These are phyloP conservation scores for Halcyon leucocephala DNA, from an alignment of 2,797 vertebrate species.

Conservation along the genomic window DNA sequence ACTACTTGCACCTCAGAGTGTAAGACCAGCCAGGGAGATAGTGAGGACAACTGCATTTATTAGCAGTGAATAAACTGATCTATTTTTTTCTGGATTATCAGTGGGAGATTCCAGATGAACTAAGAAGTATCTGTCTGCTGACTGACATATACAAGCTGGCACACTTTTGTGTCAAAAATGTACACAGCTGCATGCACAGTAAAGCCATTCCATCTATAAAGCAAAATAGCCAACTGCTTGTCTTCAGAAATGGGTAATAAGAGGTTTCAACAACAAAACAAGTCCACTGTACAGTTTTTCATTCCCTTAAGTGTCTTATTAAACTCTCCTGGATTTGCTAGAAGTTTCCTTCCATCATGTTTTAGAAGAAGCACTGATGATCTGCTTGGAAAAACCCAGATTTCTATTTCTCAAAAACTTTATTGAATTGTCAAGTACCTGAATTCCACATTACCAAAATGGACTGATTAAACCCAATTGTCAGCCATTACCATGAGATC, in stretches of 20 bases:
- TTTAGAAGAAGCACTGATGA: background rate
- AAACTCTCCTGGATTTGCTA: background rate
- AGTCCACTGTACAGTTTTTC: background rate
- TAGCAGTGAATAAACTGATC: conserved; percentile 63
- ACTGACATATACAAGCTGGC: conserved; percentile 36
- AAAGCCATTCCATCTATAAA: conserved; percentile 10
- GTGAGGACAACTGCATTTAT: conserved; percentile 67
- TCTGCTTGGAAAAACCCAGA: background rate
- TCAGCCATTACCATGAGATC: background rate
- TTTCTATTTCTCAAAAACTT: background rate
- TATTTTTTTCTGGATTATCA: conserved; percentile 54
- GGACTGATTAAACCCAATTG: background rate
- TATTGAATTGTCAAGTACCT: background rate
- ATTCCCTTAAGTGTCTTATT: background rate
- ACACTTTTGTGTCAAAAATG: background rate
- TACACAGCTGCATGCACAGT: background rate
- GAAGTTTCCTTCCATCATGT: background rate
- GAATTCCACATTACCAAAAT: background rate
- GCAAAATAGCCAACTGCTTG: background rate
- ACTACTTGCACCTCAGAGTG: conserved; percentile 38
- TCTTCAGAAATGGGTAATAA: background rate
- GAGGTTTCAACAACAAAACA: background rate
- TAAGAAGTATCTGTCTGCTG: conserved; percentile 50
- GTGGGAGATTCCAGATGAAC: conserved; percentile 50
- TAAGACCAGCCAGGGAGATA: background rate